These are phyloP conservation scores for Oceanodroma tethys DNA, from an alignment of 2,113 vertebrate species.

Conservation along the genomic window DNA sequence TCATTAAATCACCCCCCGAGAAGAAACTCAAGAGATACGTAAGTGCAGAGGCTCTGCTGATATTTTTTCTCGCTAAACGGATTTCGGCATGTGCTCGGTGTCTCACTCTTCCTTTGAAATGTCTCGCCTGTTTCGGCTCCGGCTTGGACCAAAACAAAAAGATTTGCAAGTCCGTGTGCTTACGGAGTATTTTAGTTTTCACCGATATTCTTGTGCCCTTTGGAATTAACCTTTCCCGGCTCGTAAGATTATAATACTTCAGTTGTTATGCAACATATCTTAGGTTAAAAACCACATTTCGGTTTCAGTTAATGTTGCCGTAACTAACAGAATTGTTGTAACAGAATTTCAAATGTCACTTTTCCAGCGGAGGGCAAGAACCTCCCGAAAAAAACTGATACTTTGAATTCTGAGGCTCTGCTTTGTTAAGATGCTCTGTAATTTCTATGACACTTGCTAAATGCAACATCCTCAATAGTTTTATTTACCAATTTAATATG, in stretches of 20 bases:
- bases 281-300: constrained; percentile 36
- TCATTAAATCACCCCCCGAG: constrained; percentile 97
- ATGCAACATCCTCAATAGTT: neutral
- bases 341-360: neutral
- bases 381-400: neutral
- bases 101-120: neutral
- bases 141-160: constrained; percentile 10
- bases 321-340: constrained; percentile 21
- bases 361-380: neutral
- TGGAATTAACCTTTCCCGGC: neutral
- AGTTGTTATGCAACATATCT: constrained; percentile 27
- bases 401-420: neutral
- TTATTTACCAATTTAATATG: neutral
- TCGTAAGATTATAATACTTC: neutral
- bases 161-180: neutral
- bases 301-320: constrained; percentile 45
- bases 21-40: constrained; percentile 98
- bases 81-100: neutral
- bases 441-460: constrained; percentile 9
- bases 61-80: neutral
- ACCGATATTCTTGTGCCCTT: neutral
- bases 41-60: constrained; percentile 72
- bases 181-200: neutral
- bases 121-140: neutral
- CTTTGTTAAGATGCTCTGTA: constrained; percentile 2